phyloP scores from a whole-genome alignment of 2,113 vertebrate species.

The Microtus montanus region DNA sequence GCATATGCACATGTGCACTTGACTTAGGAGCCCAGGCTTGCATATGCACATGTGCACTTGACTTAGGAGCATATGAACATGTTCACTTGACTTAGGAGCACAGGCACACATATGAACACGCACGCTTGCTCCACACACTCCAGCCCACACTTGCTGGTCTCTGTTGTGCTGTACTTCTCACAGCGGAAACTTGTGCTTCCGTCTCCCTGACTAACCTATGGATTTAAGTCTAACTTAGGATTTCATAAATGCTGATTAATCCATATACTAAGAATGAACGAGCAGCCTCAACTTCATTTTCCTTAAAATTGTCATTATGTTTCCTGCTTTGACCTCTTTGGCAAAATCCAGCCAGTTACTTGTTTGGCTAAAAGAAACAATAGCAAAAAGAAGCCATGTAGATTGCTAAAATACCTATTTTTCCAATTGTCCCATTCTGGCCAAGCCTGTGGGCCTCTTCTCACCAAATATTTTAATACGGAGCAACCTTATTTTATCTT shows the following conservation, averaged over 20 bases:
- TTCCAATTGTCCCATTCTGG: slow-evolving; percentile 25
- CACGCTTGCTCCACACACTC: background rate
- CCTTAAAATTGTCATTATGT: background rate
- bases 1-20: too few relatives aligned
- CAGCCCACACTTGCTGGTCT: background rate
- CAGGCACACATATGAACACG: too few relatives aligned
- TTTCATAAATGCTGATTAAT: background rate
- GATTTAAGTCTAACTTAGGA: background rate
- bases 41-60: too few relatives aligned
- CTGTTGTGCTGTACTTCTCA: background rate
- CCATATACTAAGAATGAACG: background rate
- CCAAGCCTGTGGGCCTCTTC: background rate
- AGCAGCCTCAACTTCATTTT: background rate
- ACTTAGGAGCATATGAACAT: background rate
- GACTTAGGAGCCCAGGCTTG: background rate
- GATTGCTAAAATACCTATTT: background rate
- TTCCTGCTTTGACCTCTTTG: background rate
- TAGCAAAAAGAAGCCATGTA: background rate
- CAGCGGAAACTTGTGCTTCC: background rate
- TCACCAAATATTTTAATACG: slow-evolving; percentile 53
- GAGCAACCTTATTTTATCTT: slow-evolving; percentile 49
- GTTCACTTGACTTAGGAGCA: background rate
- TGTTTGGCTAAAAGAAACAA: background rate
- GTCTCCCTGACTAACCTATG: background rate
- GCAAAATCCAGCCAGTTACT: background rate